Evolutionary conservation across 2,888 invertebrate species (phyloP), one percentile per base, ranked within the genome.

Genomic region (Mongoloraphidia duomilia): DNA sequence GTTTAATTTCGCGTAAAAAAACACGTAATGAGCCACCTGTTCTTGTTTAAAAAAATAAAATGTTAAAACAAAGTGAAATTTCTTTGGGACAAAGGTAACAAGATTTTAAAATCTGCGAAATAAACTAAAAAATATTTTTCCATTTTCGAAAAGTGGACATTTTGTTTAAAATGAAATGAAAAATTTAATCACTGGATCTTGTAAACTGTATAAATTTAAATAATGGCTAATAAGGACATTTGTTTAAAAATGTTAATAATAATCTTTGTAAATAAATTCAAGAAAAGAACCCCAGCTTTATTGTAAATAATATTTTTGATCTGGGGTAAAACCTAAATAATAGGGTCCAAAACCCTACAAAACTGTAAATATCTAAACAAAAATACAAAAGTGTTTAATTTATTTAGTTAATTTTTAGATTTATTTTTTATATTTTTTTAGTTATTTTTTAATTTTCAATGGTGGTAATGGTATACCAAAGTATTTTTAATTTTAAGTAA

Each of bases 21-120:
- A 26, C 26, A 26, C 26, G 26, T 26, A 26, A 26, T 26, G 26
- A 26, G 26, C 26, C 26, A 26, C 26, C 26, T 26, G 26, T 26
- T 26, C 26, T 26, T 34, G 13, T 44, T 44, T 14, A 42, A 42
- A 42, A 42, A 14, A 17, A 42, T 34, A 34, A 44, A 44, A 34
- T 34, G n/a, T n/a, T 11, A 13, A 42, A 33, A 33, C 33, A 33
- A 44, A 33, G 34, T 44, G 13, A 11, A 34, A 44, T 41, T 41
- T 41, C 13, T 41, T 41, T 41, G n/a, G 34, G 34, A 17, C 17
- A 42, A 42, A 42, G 34, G 44, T 44, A 44, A 44, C 44, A 44
- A 44, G 44, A 44, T 44, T 47, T 47, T 44, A 36, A 47, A 47
- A 47, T 47, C 47, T 47, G 47, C 47, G 47, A 14, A 14, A 36